Percentiles rank a stretch among this genome's conserved stretches.
Evolutionary conservation across 2,113 vertebrate species (phyloP).

Genomic region (Otocyon megalotis): DNA sequence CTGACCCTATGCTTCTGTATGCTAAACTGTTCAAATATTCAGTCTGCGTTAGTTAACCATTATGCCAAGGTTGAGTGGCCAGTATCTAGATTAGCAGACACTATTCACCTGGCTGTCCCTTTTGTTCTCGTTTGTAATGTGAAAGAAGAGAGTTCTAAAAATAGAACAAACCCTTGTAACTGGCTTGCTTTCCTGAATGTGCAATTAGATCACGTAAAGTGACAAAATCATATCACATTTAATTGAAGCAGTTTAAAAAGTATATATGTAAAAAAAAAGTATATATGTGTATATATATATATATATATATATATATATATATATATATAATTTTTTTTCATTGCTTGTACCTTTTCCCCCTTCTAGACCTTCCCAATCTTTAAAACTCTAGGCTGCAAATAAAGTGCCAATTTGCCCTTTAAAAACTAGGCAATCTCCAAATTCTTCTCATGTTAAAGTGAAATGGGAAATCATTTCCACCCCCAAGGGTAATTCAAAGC

Average conservation of each 20-base stretch:
- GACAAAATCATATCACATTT: slow-evolving; percentile 54
- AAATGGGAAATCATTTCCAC: slow-evolving; percentile 56
- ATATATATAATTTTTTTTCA: slow-evolving; percentile 10
- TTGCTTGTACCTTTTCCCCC: not conserved
- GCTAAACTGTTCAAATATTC: slow-evolving; percentile 81
- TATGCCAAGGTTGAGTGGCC: slow-evolving; percentile 77
- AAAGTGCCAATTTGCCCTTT: slow-evolving; percentile 55
- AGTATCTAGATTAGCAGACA: slow-evolving; percentile 76
- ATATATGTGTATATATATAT: no score
- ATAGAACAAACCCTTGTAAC: slow-evolving; percentile 48
- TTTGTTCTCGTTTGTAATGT: slow-evolving; percentile 67
- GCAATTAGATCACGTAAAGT: slow-evolving; percentile 55
- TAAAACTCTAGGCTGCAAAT: not conserved
- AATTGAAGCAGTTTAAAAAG: slow-evolving; percentile 55
- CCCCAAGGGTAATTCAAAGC: slow-evolving; percentile 3
- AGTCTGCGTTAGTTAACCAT: slow-evolving; percentile 80
- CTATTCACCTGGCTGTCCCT: slow-evolving; percentile 76
- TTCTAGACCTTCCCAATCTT: slow-evolving; percentile 24
- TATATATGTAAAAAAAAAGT: not conserved
- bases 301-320: not conserved
- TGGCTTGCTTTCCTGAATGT: slow-evolving; percentile 35
- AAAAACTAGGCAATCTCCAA: slow-evolving; percentile 24
- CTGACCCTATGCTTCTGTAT: slow-evolving; percentile 78
- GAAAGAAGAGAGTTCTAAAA: slow-evolving; percentile 59
- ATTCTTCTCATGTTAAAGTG: slow-evolving; percentile 9